Percentiles rank a stretch among this genome's conserved stretches.
These are phyloP conservation scores for Clusia tigrina DNA, from an alignment of 2,888 invertebrate species.

Conservation along the genomic window DNA sequence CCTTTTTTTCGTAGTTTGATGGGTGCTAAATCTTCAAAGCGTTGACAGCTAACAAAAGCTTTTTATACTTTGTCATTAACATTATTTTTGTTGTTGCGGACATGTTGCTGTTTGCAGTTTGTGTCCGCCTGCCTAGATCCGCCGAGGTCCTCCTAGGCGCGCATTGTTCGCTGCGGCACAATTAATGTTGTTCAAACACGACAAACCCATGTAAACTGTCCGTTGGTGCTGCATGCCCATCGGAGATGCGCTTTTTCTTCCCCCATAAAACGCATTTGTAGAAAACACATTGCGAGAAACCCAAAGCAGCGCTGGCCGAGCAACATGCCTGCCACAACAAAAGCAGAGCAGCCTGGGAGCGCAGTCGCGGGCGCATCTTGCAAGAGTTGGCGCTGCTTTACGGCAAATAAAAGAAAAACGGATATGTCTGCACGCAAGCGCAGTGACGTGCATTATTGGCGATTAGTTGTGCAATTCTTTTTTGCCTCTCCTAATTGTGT, in stretches of 20 bases:
- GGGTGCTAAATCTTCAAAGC: slow-evolving; percentile 41
- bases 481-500: too few species aligned
- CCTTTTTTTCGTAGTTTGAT: neutral
- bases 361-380: too few species aligned
- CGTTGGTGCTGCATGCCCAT: neutral
- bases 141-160: neutral
- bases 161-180: neutral
- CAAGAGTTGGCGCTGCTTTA: too few species aligned
- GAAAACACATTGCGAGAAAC: neutral
- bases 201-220: slow-evolving; percentile 42
- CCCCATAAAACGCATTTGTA: slow-evolving; percentile 2
- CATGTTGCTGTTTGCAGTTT: neutral
- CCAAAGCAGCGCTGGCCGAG: neutral
- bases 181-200: slow-evolving; percentile 38
- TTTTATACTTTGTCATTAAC: neutral
- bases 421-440: slow-evolving; percentile 26
- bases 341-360: too few species aligned
- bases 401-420: neutral
- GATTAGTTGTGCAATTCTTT: slow-evolving; percentile 20
- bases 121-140: neutral
- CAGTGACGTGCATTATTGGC: slow-evolving; percentile 15
- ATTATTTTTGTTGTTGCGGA: neutral
- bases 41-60: slow-evolving; percentile 40
- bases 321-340: neutral
- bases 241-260: neutral